Evolutionary conservation across 2,113 vertebrate genomes (phyloP).

Genomic region (Aptenodytes forsteri): DNA sequence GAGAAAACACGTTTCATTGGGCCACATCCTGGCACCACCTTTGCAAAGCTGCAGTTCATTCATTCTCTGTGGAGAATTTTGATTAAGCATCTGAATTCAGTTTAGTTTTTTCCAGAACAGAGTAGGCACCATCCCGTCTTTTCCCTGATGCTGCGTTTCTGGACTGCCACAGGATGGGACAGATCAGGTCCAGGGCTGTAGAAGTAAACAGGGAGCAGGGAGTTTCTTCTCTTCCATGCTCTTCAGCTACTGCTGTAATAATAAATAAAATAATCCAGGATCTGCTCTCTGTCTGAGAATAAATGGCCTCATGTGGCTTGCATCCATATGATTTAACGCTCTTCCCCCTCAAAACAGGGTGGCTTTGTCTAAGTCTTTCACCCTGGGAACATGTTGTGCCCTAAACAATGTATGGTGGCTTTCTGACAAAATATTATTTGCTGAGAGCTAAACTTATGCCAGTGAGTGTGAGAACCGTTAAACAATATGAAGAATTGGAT

Average conservation of each 20-base stretch:
- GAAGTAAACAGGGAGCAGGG: neutral
- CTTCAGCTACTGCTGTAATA: neutral
- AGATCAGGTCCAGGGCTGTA: neutral
- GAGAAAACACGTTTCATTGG: neutral
- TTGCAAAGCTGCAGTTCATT: neutral
- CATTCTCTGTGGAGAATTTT: neutral
- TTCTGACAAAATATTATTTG: neutral
- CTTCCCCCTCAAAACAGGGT: neutral
- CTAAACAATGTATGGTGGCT: neutral
- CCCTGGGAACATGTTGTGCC: neutral
- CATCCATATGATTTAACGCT: neutral
- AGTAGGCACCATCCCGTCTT: neutral
- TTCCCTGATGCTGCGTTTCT: neutral
- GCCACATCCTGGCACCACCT: neutral
- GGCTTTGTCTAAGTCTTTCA: neutral
- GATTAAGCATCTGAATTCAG: neutral
- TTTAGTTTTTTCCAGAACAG: neutral
- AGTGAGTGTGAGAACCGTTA: accelerated
- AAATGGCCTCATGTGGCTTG: neutral
- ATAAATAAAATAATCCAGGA: neutral
- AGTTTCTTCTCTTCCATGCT: neutral
- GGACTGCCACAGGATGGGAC: neutral
- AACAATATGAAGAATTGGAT: neutral
- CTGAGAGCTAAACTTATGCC: neutral
- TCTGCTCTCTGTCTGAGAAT: neutral